Conservation (phyloP, 2,113 vertebrate genomes). For the Caretta caretta region DNA sequence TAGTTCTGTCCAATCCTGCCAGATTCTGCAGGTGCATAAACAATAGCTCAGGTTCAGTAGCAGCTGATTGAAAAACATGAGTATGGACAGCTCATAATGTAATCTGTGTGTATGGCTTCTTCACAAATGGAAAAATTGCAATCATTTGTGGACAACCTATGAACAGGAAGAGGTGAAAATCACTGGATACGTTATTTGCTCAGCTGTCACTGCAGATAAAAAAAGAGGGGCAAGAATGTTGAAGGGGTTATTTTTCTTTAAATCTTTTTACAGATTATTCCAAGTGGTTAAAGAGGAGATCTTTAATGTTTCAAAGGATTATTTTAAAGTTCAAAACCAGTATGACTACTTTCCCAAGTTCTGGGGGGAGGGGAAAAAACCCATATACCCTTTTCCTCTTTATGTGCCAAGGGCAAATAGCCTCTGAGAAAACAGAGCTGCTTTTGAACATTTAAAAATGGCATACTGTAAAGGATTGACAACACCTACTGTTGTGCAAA, state of each 20-base stretch:
- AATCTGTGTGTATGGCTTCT: background rate
- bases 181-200: background rate
- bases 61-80: background rate
- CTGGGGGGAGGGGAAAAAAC: background rate
- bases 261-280: background rate
- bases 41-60: background rate
- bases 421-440: background rate
- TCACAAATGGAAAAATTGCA: background rate
- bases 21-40: background rate
- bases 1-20: background rate
- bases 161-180: background rate
- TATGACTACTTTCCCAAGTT: background rate
- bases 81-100: background rate
- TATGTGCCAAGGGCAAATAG: background rate
- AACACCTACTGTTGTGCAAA: background rate
- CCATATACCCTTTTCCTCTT: background rate
- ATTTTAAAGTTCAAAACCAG: background rate
- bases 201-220: background rate
- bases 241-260: background rate
- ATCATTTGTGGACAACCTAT: background rate
- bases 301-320: background rate
- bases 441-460: slow-evolving; percentile 17
- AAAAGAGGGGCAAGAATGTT: background rate
- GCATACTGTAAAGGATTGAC: background rate
- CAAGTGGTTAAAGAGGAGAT: background rate